phyloP scores from a whole-genome alignment of 2,888 invertebrate species.

The Mechanitis messenoides region DNA sequence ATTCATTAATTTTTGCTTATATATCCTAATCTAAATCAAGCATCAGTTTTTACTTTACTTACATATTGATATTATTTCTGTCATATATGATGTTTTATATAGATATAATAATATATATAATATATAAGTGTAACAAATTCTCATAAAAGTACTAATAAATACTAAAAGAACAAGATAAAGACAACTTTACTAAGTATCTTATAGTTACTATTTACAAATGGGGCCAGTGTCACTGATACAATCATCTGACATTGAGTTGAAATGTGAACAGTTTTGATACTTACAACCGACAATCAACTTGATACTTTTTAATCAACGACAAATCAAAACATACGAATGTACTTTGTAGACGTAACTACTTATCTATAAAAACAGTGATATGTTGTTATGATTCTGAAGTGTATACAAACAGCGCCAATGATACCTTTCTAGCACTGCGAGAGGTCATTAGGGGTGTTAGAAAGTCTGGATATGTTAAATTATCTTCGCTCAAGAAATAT shows the following conservation, averaged over 20 bases:
- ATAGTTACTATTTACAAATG: conserved; percentile 27
- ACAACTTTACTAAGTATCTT: conserved; percentile 8
- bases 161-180: neutral
- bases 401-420: conserved; percentile 38
- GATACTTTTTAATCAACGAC: conserved; percentile 30
- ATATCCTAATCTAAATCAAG: too few relatives aligned
- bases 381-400: conserved; percentile 52
- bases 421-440: conserved; percentile 63
- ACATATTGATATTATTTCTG: too few relatives aligned
- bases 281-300: conserved; percentile 25
- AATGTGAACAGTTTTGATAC: conserved; percentile 31
- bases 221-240: conserved; percentile 35
- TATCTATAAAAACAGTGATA: conserved; percentile 62
- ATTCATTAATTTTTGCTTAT: too few relatives aligned
- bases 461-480: conserved; percentile 54
- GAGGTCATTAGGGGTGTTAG: conserved; percentile 68
- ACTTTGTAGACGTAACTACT: conserved; percentile 37
- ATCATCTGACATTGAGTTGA: conserved; percentile 34
- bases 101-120: too few relatives aligned
- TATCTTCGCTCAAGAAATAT: conserved; percentile 64
- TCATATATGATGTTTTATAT: too few relatives aligned
- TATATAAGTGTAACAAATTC: neutral
- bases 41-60: too few relatives aligned
- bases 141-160: conserved; percentile 12
- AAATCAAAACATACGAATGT: conserved; percentile 35